Base-by-base conservation (phyloP, 2,113 vertebrate species). In the Melanerpes formicivorus region DNA sequence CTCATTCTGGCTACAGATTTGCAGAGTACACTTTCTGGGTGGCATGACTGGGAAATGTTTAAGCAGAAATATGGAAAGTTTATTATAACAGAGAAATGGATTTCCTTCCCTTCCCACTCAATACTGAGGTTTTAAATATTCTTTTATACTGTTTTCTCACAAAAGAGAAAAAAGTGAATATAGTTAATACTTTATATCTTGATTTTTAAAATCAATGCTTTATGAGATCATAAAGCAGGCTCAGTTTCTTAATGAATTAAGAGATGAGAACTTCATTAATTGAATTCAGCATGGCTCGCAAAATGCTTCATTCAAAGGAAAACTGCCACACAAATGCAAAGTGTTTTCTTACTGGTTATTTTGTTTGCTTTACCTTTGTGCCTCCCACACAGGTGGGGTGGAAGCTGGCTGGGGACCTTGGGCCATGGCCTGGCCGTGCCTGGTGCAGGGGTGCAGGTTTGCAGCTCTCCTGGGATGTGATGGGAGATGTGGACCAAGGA, bases 171-270 rank as follows among this genome's bases (percentile, higher is more conserved):
- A 75, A 92, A 71, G 10, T 90, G 9, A 88, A 80, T 78, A 40
- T 14, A 86, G 11, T 67, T 58, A 44, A 14, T 83, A 50, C 64
- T 48, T 75, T 82, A 79, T 25, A 83, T 63, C 25, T 82, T 77
- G 14, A 87, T 90, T 94, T 44, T 95, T 71, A 77, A 18, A 52
- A 52, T 25, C 22, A 23, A 10, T 52, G 50, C 25, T 52, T 92
- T 80, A 73, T 54, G 32, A 77, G 67, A 73, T 78, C 76, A 67
- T 66, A 87, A 89, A 90, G 37, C 72, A 66, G 26, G 37, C 30
- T 56, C 18, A 75, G 59, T 75, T 91, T 92, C 86, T 90, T 78
- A 94, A 88, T 90, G 70, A 85, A 93, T 82, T 82, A 74, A 91
- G 40, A 86, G 78, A 78, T 59, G 40, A 80, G 87, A 52, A 19